Evolutionary conservation across 2,113 vertebrate species (phyloP).

Genomic region (Sporophila hypoxantha): DNA sequence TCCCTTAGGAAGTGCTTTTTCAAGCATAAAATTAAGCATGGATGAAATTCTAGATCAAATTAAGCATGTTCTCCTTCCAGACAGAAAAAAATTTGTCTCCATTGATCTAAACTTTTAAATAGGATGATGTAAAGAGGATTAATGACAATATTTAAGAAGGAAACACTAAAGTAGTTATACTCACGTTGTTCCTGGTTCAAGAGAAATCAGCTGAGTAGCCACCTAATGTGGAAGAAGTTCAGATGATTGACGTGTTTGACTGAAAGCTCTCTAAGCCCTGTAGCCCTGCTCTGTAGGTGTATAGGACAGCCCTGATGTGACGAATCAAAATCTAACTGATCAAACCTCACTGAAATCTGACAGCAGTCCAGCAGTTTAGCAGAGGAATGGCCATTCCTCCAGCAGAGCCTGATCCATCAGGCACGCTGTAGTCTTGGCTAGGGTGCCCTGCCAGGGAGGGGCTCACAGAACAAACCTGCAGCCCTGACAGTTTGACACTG

Average conservation of each 20-base stretch:
- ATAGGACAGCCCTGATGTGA: neutral
- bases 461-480: neutral
- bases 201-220: neutral
- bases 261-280: neutral
- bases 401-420: neutral
- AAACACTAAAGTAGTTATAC: neutral
- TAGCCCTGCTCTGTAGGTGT: neutral
- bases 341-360: neutral
- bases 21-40: neutral
- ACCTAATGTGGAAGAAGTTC: neutral
- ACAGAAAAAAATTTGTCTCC: neutral
- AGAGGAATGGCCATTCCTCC: neutral
- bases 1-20: neutral
- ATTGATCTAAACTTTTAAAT: neutral
- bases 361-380: neutral
- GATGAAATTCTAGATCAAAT: neutral
- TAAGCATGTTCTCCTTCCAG: neutral
- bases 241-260: neutral
- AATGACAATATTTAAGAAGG: neutral
- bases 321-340: neutral
- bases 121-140: neutral
- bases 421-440: rapidly evolving
- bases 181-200: neutral
- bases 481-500: rapidly evolving
- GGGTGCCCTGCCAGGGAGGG: rapidly evolving